A percentile compares a stretch with the other conserved stretches of the same genome.
Evolutionary conservation across 2,888 invertebrate species (phyloP).

Genomic region (Callinectes sapidus): DNA sequence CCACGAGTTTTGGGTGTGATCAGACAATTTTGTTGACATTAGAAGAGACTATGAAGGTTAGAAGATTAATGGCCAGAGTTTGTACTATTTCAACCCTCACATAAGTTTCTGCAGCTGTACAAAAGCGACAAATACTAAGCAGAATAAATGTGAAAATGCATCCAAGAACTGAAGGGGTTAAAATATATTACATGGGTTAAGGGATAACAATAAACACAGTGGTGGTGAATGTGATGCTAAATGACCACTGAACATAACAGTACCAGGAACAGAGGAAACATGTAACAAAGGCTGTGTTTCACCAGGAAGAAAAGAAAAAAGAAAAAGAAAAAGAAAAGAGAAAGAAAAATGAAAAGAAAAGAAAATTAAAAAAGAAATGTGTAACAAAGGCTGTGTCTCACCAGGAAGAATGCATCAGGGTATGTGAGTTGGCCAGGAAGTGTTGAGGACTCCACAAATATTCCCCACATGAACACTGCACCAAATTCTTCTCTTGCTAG

Average conservation of each 20-base stretch:
- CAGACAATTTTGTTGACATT: too few relatives aligned
- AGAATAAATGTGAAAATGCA: too few relatives aligned
- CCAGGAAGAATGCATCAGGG: conserved; percentile 64
- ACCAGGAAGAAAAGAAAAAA: conserved; percentile 67
- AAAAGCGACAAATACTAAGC: too few relatives aligned
- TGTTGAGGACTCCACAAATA: conserved; percentile 84
- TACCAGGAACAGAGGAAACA: neutral
- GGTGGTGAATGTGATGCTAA: neutral
- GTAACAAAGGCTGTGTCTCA: conserved; percentile 22
- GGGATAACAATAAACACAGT: neutral
- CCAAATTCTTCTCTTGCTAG: conserved; percentile 77
- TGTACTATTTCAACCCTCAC: too few relatives aligned
- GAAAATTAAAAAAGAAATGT: too few relatives aligned
- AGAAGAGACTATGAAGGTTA: too few relatives aligned
- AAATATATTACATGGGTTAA: neutral
- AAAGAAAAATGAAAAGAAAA: too few relatives aligned
- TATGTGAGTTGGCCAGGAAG: conserved; percentile 80
- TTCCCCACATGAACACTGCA: conserved; percentile 91
- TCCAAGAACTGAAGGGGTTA: too few relatives aligned
- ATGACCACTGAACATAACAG: neutral
- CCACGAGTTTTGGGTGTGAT: too few relatives aligned
- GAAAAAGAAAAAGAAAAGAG: too few relatives aligned
- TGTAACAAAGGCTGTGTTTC: neutral
- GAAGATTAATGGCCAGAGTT: too few relatives aligned
- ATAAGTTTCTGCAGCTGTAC: too few relatives aligned